Evolutionary conservation across 2,888 invertebrate species (phyloP).

Genomic region (Caenorhabditis auriculariae): DNA sequence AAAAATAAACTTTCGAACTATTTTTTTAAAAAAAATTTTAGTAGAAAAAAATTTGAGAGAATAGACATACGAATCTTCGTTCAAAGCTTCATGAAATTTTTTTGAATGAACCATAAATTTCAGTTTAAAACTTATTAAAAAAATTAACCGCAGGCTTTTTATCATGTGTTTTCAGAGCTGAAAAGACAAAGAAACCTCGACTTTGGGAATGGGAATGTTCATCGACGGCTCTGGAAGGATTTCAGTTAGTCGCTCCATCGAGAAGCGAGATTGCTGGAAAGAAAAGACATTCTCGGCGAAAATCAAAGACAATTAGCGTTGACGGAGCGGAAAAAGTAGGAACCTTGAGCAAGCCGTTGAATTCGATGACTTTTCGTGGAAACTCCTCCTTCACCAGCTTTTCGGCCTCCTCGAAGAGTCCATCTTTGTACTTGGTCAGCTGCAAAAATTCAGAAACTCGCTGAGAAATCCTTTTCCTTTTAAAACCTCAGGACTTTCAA

Average conservation of each 20-base stretch:
- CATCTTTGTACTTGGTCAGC: conserved; percentile 34
- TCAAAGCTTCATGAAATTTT: neutral
- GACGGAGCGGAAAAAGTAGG: neutral
- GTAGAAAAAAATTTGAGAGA: neutral
- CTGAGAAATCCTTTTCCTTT: too few relatives aligned
- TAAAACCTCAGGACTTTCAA: conserved; percentile 18
- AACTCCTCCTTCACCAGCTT: conserved; percentile 38
- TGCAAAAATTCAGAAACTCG: conserved; percentile 8
- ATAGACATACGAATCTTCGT: neutral
- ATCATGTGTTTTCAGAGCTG: neutral
- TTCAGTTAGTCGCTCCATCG: conserved; percentile 35
- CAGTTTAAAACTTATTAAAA: too few relatives aligned
- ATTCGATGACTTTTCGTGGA: conserved; percentile 39
- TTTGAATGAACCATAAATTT: too few relatives aligned
- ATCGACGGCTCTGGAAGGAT: conserved; percentile 37
- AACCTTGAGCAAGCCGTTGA: conserved; percentile 35
- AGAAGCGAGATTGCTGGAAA: conserved; percentile 15
- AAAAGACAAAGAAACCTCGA: conserved; percentile 7
- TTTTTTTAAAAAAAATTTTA: neutral
- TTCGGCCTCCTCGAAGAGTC: conserved; percentile 40
- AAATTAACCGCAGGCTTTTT: too few relatives aligned
- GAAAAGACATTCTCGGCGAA: neutral
- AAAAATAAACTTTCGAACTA: neutral
- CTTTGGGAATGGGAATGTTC: conserved; percentile 37
- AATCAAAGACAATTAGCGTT: neutral